phyloP scores from a whole-genome alignment of 2,797 vertebrate genomes.

The Emys orbicularis region DNA sequence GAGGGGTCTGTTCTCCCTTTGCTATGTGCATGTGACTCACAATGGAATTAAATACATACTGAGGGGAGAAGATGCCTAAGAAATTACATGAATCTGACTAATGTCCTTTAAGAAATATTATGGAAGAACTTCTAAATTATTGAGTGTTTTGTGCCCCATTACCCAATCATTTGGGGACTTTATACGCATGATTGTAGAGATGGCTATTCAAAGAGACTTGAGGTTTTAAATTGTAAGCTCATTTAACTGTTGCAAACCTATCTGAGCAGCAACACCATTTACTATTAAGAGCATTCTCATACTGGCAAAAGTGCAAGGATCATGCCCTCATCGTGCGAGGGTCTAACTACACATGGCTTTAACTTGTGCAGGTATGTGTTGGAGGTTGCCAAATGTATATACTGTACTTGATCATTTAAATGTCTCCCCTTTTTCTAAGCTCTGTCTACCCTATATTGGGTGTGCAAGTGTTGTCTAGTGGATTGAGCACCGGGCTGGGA shows the following conservation, averaged over 20 bases:
- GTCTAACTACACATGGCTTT: background rate
- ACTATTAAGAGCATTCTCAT: background rate
- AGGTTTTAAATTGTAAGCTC: background rate
- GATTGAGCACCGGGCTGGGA: background rate
- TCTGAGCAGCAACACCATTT: conserved; percentile 18
- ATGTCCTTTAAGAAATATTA: background rate
- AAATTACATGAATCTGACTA: conserved; percentile 4
- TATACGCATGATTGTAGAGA: background rate
- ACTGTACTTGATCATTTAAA: background rate
- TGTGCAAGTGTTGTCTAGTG: background rate
- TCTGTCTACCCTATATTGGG: background rate
- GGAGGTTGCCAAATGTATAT: background rate
- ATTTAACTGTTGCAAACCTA: background rate
- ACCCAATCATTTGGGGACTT: background rate
- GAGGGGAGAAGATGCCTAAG: background rate
- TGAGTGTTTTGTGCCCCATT: background rate
- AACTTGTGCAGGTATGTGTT: background rate
- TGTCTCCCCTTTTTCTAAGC: background rate
- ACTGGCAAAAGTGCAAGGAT: background rate
- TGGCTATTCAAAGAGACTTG: background rate
- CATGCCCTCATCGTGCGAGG: background rate
- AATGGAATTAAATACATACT: background rate
- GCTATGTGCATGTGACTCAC: conserved; percentile 7
- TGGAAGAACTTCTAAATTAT: background rate
- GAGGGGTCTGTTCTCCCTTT: background rate